These are phyloP conservation scores for Nemopilema nomurai DNA, from an alignment of 30 jellyfish, hydroid and myxozoan species.

Conservation along the genomic window DNA sequence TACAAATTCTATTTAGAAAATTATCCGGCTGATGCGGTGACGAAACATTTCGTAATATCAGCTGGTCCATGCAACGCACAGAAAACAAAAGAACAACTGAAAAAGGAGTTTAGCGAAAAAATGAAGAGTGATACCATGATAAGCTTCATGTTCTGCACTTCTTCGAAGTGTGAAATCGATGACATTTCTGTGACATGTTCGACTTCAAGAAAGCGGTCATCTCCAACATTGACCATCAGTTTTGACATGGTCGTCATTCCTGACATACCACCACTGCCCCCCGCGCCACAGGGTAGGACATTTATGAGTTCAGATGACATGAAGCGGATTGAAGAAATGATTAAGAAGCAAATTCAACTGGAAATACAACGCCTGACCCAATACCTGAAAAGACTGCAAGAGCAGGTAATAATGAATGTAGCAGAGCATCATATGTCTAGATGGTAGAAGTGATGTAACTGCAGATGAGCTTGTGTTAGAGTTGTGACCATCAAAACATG, in stretches of 20 bases:
- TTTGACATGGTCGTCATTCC: slow-evolving; percentile 16
- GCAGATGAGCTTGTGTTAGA: no score
- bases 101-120: slow-evolving; percentile 33
- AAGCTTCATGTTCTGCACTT: slow-evolving; percentile 29
- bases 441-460: no score
- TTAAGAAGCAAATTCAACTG: slow-evolving; percentile 6
- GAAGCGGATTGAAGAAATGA: slow-evolving; percentile 44
- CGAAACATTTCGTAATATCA: slow-evolving; percentile 42
- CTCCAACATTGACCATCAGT: slow-evolving; percentile 3
- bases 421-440: background rate
- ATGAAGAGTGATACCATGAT: slow-evolving; percentile 55
- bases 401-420: background rate
- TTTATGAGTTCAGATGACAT: slow-evolving; percentile 31
- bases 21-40: slow-evolving; percentile 53
- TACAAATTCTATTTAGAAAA: slow-evolving; percentile 4
- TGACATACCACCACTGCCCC: slow-evolving; percentile 7
- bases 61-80: slow-evolving; percentile 63
- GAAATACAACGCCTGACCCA: slow-evolving; percentile 8
- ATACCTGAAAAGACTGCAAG: background rate
- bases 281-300: slow-evolving; percentile 19
- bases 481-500: no score
- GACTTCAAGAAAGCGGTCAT: slow-evolving; percentile 48
- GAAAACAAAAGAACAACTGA: slow-evolving; percentile 29
- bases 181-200: slow-evolving; percentile 54
- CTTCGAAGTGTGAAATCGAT: slow-evolving; percentile 30